Evolutionary conservation across 2,888 invertebrate species (phyloP), one percentile per base, ranked within the genome.

Genomic region (Dasysyrphus albostriatus): DNA sequence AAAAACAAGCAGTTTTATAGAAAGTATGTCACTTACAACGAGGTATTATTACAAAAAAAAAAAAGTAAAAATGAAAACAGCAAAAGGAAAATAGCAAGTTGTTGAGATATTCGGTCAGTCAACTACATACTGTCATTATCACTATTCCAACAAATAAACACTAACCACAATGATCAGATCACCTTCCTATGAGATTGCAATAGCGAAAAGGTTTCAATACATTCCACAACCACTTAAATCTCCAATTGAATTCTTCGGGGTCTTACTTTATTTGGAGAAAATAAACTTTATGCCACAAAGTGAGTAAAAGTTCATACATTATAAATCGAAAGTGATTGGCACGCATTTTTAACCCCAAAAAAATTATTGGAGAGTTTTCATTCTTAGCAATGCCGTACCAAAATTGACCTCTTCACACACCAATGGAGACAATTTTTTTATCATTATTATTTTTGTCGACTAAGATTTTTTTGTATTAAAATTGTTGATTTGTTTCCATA

Each of bases 1-100:
- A 87, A 83, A 83, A 87, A 72, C 75, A 83, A 83, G 83, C 83
- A 83, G 63, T 79, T 67, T 87, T 83, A 79, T 83, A 79, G 87
- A 87, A 87, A 87, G 87, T 87, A 87, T 87, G 87, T 83, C 87
- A 87, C 47, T 69, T 34, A 37, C 49, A 63, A 69, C 49, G 39
- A 12, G 58, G 10, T n/a, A 32, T 58, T 12, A 8, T 14, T 39
- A 42, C 7, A 56, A 39, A 61, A 44, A 16, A 56, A 58, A 56
- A 9, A 3, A n/a, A n/a, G n/a, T 32, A 5, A 5, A 29, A 14
- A 8, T 32, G 37, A 49, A 58, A 74, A 39, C 47, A n/a, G 39
- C 47, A 77, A 83, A 49, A 37, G 59, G 69, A 70, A 83, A 79
- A 44, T 39, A 56, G 34, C 37, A 65, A 54, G 44, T 37, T 51